A percentile compares a stretch with the other conserved stretches of the same genome.
Conservation (phyloP, 2,888 invertebrate species). For the Morpho deidamia region DNA sequence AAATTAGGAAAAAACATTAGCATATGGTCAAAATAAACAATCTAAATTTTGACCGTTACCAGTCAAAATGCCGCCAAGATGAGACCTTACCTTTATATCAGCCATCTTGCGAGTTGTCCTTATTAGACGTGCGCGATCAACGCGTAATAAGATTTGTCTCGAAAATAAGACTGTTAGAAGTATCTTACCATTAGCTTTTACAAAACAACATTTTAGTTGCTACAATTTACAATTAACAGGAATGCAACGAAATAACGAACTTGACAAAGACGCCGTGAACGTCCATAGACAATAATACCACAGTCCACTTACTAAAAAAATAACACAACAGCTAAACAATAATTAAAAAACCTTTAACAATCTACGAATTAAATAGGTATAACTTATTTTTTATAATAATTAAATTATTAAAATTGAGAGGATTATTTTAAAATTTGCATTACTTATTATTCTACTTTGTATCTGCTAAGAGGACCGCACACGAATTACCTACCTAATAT, state of each 20-base stretch:
- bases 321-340: neutral
- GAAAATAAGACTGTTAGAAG: conserved; percentile 41
- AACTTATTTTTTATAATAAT: too few species aligned
- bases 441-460: too few species aligned
- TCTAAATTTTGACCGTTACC: conserved; percentile 54
- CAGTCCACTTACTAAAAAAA: neutral
- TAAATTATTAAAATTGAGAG: too few species aligned
- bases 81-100: conserved; percentile 71
- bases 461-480: too few species aligned
- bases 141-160: conserved; percentile 50
- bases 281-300: conserved; percentile 40
- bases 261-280: conserved; percentile 53
- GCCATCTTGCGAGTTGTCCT: conserved; percentile 65
- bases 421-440: too few species aligned
- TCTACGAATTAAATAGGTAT: too few species aligned
- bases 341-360: too few species aligned
- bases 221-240: conserved; percentile 37
- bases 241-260: conserved; percentile 45
- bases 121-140: conserved; percentile 55
- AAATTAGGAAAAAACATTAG: conserved; percentile 2
- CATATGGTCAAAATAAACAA: conserved; percentile 31
- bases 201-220: conserved; percentile 52
- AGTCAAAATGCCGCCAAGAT: conserved; percentile 73
- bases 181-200: conserved; percentile 39
- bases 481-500: too few species aligned